phyloP scores from a whole-genome alignment of 1,140 invertebrate species.

The Leptopilina clavipes region DNA sequence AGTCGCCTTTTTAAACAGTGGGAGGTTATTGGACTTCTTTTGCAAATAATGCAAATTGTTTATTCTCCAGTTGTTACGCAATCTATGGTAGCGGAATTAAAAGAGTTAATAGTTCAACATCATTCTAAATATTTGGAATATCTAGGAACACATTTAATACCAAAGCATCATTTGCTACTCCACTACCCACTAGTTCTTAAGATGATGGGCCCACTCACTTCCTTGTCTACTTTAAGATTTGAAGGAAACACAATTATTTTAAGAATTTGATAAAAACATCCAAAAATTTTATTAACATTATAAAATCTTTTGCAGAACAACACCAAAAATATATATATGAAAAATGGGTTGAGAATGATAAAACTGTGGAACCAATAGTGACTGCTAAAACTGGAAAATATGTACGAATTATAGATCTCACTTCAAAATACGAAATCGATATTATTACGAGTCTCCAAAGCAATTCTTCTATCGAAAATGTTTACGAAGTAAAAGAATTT shows the following conservation, averaged over 20 bases:
- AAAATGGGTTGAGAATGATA: slow-evolving; percentile 33
- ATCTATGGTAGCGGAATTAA: slow-evolving; percentile 25
- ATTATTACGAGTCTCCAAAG: too few species aligned
- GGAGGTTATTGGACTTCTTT: slow-evolving; percentile 23
- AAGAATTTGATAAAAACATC: slow-evolving; percentile 40
- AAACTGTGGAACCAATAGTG: slow-evolving; percentile 27
- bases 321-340: slow-evolving; percentile 41
- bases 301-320: slow-evolving; percentile 39
- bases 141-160: slow-evolving; percentile 8
- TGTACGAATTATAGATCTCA: too few species aligned
- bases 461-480: not conserved
- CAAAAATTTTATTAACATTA: slow-evolving; percentile 42
- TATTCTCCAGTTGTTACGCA: slow-evolving; percentile 16
- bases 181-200: slow-evolving; percentile 43
- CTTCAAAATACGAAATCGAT: not conserved
- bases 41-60: slow-evolving; percentile 23
- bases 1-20: not conserved
- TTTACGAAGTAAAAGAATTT: slow-evolving; percentile 34
- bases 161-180: slow-evolving; percentile 45
- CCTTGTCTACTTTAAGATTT: slow-evolving; percentile 43
- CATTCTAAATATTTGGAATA: slow-evolving; percentile 31
- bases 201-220: slow-evolving; percentile 41
- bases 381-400: slow-evolving; percentile 22
- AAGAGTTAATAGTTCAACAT: slow-evolving; percentile 37
- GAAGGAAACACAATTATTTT: slow-evolving; percentile 47